Evolutionary conservation across 2,888 invertebrate genomes (phyloP), one percentile per base, ranked within the genome.

Genomic region (Drosophila mimetica): DNA sequence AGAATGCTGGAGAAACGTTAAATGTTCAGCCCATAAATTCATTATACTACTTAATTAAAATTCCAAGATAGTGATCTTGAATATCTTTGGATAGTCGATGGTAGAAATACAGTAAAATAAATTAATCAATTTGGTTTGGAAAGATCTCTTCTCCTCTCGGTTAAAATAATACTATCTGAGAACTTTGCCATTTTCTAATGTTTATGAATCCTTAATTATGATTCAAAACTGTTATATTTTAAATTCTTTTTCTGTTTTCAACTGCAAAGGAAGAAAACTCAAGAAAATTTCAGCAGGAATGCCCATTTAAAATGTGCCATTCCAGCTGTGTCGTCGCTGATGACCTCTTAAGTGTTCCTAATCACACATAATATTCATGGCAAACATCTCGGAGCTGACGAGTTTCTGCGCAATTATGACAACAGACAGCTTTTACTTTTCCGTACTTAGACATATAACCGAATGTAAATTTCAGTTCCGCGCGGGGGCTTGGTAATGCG

Each of bases 351-450:
- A 61, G 60, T 46, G 46, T 3, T 9, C n/a, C 60, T 22, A 61
- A 57, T 57, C 34, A 30, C 54, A 39, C 28, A 46, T 37, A 44
- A 46, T 60, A 46, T 55, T 55, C 55, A 60, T 55, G 60, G 44
- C 28, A 46, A 46, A 16, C 60, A 44, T 36, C 57, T 61, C 44
- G 20, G 11, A 11, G 30, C 30, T 11, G 11, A 11, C 32, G 20
- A 61, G 39, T 18, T 25, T 18, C 44, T 25, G 47, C 25, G 32
- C 37, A 61, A 61, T 58, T 61, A 58, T 47, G 79, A 77, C 71
- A 78, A 77, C 70, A 39, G 61, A 28, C 61, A 46, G 58, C 61
- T 61, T 30, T 58, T 61, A 47, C 61, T 61, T 58, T 61, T 39
- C 36, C 22, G 34, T 63, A 54, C 64, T 66, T 61, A 65, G 42